Base-by-base conservation (phyloP, 2,797 vertebrate species). In the Leptatherina wallacei region DNA sequence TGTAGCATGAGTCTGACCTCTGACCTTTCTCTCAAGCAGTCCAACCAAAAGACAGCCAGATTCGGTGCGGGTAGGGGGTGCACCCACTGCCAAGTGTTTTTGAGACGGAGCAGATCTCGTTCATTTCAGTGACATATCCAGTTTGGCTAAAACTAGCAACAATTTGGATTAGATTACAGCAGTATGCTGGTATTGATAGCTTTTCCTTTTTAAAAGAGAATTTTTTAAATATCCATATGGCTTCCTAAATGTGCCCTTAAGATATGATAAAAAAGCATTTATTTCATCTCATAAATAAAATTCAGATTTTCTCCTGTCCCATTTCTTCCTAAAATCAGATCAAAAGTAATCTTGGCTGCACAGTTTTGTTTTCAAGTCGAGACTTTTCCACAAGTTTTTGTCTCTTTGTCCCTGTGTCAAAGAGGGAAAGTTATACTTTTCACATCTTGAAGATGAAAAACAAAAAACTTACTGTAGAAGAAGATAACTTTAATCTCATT, bases 31-130 rank as follows among this genome's bases (percentile, higher is more conserved):
- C 2, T 57, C 14, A 64, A 54, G 71, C 61, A 63, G 18, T 56
- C 55, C 33, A 3, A 30, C 51, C 49, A 18, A 33, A 54, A 49
- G 42, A 36, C 16, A 36, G 47, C 16, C 52, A 64, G 16, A 65
- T 56, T 62, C 24, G 24, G 24, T 27, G 24, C 24, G 24, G 24
- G 24, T 27, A 3, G 47, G 24, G 47, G 54, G 10, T n/a, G 29
- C n/a, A 51, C 12, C n/a, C 59, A 7, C 12, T 38, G 22, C 33
- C 30, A 44, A 14, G 52, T 65, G 63, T 62, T 62, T 80, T 11
- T 84, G 72, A 78, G 30, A 57, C 4, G 13, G 42, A 80, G 44
- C 63, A 71, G 80, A 47, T 59, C 55, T 49, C 18, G 11, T 70
- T 24, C 12, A 30, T 16, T 16, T 13, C 27, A 78, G 52, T 36